These are phyloP conservation scores for Phodopus roborovskii DNA, from an alignment of 2,113 vertebrate species.

Conservation along the genomic window DNA sequence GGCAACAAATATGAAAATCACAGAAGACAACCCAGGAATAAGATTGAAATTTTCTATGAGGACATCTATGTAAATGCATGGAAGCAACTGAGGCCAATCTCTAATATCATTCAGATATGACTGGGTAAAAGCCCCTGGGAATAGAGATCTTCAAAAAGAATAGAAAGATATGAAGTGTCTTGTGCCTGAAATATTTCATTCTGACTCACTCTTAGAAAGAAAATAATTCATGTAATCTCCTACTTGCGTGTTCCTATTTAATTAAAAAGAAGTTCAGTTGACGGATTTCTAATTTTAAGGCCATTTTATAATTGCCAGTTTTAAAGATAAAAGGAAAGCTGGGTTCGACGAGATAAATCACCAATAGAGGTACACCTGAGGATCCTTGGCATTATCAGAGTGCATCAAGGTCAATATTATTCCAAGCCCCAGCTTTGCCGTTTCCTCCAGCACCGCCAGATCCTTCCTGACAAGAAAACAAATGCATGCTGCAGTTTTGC, in stretches of 20 bases:
- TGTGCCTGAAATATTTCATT: conserved; percentile 28
- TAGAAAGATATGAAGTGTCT: not conserved
- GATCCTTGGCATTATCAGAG: not conserved
- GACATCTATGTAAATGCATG: conserved; percentile 48
- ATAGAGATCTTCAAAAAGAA: not conserved
- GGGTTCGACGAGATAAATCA: conserved; percentile 25
- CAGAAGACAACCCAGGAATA: conserved; percentile 24
- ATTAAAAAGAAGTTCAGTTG: conserved; percentile 52
- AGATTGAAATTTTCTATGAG: conserved; percentile 5
- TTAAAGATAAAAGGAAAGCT: not conserved
- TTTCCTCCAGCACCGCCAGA: not conserved
- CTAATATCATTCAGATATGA: conserved; percentile 55
- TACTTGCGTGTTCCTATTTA: conserved; percentile 54
- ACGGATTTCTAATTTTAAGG: conserved; percentile 40
- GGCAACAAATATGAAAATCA: conserved; percentile 43
- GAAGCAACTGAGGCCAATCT: not conserved
- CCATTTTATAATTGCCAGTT: not conserved
- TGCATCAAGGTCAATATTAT: conserved; percentile 3
- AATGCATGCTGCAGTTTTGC: not conserved
- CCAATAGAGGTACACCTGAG: not conserved
- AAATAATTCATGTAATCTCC: conserved; percentile 26
- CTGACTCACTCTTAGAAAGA: conserved; percentile 14
- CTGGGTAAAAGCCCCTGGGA: not conserved
- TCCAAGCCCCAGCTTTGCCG: not conserved
- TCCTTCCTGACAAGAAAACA: conserved; percentile 29